Percentiles rank a stretch among this genome's conserved stretches.
Evolutionary conservation across 1,140 invertebrate genomes (phyloP).

Genomic region (Mycetomoellerius zeteki): DNA sequence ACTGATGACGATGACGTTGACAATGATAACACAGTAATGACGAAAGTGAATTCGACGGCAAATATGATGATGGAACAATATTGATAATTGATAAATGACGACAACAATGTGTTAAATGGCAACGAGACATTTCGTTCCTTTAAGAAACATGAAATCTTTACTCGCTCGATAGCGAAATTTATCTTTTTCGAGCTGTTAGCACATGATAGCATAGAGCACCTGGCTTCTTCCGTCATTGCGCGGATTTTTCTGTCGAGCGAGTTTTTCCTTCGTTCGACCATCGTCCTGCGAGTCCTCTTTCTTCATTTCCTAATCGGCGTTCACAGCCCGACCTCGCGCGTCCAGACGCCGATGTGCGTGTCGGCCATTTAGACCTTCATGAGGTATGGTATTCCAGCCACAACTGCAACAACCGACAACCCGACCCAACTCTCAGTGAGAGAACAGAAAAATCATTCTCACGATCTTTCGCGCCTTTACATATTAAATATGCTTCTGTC

Average conservation of each 20-base stretch:
- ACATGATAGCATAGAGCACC: conserved; percentile 10
- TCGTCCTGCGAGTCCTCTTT: conserved; percentile 43
- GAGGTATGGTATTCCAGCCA: conserved; percentile 85
- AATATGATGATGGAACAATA: conserved; percentile 22
- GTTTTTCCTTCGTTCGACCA: conserved; percentile 28
- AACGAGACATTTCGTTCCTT: conserved; percentile 53
- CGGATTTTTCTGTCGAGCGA: conserved; percentile 28
- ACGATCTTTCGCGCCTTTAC: conserved; percentile 50
- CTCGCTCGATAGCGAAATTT: conserved; percentile 33
- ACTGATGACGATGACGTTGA: conserved; percentile 56
- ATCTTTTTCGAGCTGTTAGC: conserved; percentile 16
- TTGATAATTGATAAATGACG: conserved; percentile 21
- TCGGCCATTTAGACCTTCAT: conserved; percentile 83
- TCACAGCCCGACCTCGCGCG: conserved; percentile 45
- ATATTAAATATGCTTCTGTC: conserved; percentile 20
- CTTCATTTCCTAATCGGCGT: conserved; percentile 50
- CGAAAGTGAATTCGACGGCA: conserved; percentile 56
- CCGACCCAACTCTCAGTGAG: conserved; percentile 74
- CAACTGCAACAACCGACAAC: conserved; percentile 85
- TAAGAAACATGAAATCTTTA: conserved; percentile 26
- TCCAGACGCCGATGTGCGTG: conserved; percentile 16
- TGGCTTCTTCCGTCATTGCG: not conserved
- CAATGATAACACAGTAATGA: conserved; percentile 55
- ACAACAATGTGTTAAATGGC: conserved; percentile 29
- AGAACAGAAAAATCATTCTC: conserved; percentile 67